Conservation (phyloP, 2,797 vertebrate genomes). For the Fringilla coelebs region DNA sequence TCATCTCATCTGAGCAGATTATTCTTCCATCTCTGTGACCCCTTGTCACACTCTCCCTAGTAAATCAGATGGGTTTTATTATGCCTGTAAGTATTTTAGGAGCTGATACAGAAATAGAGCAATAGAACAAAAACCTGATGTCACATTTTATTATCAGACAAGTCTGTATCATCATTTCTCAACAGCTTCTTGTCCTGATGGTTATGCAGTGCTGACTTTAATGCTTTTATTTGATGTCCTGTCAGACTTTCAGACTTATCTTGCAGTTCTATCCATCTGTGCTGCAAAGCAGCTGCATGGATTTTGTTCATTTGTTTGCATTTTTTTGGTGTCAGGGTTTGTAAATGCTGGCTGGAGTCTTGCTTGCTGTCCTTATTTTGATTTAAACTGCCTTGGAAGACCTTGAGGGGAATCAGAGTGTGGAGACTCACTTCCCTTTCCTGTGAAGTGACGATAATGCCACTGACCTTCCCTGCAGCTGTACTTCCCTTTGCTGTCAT, state of each 20-base stretch:
- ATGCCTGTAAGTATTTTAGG: background rate
- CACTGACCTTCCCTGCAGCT: constrained; percentile 24
- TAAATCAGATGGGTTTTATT: background rate
- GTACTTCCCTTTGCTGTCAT: constrained; percentile 34
- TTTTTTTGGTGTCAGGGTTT: background rate
- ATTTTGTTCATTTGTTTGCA: background rate
- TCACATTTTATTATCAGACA: background rate
- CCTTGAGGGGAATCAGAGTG: constrained; percentile 36
- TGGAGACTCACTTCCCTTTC: constrained; percentile 36
- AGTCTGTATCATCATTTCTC: background rate
- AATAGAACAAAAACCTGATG: background rate
- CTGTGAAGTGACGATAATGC: background rate
- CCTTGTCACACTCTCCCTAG: background rate
- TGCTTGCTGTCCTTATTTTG: background rate
- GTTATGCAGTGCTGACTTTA: background rate
- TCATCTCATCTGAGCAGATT: background rate
- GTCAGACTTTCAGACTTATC: background rate
- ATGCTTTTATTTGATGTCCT: background rate
- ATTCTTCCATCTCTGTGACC: constrained; percentile 1
- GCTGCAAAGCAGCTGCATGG: background rate
- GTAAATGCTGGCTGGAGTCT: background rate
- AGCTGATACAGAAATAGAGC: background rate
- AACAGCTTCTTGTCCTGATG: background rate
- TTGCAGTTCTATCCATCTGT: background rate
- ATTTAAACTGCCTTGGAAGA: background rate